Evolutionary conservation across 2,888 invertebrate genomes (phyloP).

Genomic region (Melipona bicolor): DNA sequence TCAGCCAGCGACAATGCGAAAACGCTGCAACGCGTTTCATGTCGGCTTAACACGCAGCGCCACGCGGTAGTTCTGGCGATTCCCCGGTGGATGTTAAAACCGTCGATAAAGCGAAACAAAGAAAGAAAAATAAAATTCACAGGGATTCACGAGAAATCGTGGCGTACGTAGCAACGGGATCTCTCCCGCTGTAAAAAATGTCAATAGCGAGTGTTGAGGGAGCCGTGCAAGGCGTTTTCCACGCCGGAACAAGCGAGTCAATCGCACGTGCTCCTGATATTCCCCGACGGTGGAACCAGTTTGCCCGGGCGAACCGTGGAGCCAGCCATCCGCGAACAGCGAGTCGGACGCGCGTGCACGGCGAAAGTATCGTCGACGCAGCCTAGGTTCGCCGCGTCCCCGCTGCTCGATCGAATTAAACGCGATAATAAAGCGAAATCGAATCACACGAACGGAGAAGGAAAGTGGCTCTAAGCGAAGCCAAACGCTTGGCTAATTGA

Average conservation of each 20-base stretch:
- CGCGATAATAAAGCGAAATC: background rate
- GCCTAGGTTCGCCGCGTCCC: background rate
- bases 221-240: slow-evolving; percentile 9
- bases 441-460: background rate
- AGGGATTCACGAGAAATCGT: background rate
- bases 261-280: slow-evolving; percentile 34
- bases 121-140: background rate
- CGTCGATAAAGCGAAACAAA: too few relatives aligned
- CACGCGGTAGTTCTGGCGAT: too few relatives aligned
- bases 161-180: background rate
- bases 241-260: slow-evolving; percentile 23
- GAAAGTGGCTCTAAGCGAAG: background rate
- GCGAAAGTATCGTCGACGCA: background rate
- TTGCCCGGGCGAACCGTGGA: background rate
- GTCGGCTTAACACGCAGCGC: too few relatives aligned
- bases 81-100: too few relatives aligned
- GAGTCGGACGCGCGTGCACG: background rate
- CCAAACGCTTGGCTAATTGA: background rate
- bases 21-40: too few relatives aligned
- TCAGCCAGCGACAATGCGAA: too few relatives aligned
- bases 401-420: background rate
- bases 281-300: slow-evolving; percentile 9
- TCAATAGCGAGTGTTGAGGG: slow-evolving; percentile 38
- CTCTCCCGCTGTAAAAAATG: background rate
- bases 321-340: background rate